Evolutionary conservation across 2,888 invertebrate genomes (phyloP).

Genomic region (Nemotelus pantherinus): DNA sequence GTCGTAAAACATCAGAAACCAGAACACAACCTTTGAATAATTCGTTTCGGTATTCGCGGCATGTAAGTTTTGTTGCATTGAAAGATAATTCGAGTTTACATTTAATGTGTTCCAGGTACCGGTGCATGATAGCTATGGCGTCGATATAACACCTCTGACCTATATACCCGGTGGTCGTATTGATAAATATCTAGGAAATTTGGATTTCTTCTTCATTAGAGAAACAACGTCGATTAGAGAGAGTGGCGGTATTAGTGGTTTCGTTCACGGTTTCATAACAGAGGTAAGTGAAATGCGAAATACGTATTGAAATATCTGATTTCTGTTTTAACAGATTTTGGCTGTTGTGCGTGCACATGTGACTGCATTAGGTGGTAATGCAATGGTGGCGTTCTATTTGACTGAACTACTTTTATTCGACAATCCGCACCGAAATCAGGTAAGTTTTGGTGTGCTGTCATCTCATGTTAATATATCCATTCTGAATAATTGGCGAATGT

Average conservation of each 20-base stretch:
- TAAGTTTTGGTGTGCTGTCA: constrained; percentile 60
- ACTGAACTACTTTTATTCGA: constrained; percentile 90
- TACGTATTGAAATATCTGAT: neutral
- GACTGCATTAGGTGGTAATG: constrained; percentile 92
- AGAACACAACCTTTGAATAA: constrained; percentile 58
- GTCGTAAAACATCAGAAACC: constrained; percentile 69
- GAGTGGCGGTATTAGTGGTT: constrained; percentile 91
- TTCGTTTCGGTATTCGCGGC: constrained; percentile 50
- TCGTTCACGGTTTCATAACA: constrained; percentile 91
- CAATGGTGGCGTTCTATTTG: constrained; percentile 93
- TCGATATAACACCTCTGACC: constrained; percentile 84
- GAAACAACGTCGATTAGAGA: constrained; percentile 94
- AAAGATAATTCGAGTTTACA: neutral
- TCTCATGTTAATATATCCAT: neutral
- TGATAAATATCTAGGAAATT: constrained; percentile 85
- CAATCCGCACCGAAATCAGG: constrained; percentile 97
- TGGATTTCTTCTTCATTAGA: constrained; percentile 94
- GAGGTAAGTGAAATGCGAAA: constrained; percentile 69
- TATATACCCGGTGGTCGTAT: constrained; percentile 81
- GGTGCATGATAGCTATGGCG: constrained; percentile 67
- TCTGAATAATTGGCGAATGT: no score
- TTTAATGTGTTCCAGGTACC: constrained; percentile 57
- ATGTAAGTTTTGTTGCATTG: constrained; percentile 47
- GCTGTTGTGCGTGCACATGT: constrained; percentile 95
- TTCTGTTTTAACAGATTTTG: constrained; percentile 67